Evolutionary conservation across 2,797 vertebrate species (phyloP), one percentile per base, ranked within the genome.

Genomic region (Xenops minutus): DNA sequence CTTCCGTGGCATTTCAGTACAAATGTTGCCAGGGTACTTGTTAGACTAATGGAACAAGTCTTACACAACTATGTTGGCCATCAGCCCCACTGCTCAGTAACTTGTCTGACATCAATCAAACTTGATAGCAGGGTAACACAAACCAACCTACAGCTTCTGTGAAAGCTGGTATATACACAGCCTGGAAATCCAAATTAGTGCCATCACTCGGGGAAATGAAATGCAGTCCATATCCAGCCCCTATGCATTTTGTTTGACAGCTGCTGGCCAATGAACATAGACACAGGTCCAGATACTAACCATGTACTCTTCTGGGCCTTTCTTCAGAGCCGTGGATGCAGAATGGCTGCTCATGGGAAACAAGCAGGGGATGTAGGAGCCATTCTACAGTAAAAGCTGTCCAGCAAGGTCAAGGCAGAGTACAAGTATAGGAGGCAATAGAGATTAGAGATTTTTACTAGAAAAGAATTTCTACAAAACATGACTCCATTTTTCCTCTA

Each of bases 161-260:
- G n/a, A 78, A 86, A 90, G 63, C 59, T 68, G 64, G 16, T 72
- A 0, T 23, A 22, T 24, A 44, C 43, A 41, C n/a, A 76, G 34
- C 74, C 27, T 1, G 1, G 63, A 59, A 14, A 55, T 41, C 36
- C 34, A 59, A 39, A 49, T 37, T 5, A 13, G 14, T 12, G 19
- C 26, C 3, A 2, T 41, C 48, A 34, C 39, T 0, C 0, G 22
- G 18, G 37, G 54, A 75, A 80, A 30, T 1, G 5, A 9, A 63
- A 63, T 4, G 1, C 7, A 12, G 27, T 29, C 54, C 23, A 6
- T 32, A 61, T 6, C 20, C 48, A 76, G 54, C 14, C 58, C 39
- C 12, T 39, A 1, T 0, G 0, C 4, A 1, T 54, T 54, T 55
- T 56, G 46, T 36, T 58, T 85, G 63, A 19, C 58, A 68, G 54